Evolutionary conservation across 1,140 invertebrate species (phyloP).

Genomic region (Nymphalis io): DNA sequence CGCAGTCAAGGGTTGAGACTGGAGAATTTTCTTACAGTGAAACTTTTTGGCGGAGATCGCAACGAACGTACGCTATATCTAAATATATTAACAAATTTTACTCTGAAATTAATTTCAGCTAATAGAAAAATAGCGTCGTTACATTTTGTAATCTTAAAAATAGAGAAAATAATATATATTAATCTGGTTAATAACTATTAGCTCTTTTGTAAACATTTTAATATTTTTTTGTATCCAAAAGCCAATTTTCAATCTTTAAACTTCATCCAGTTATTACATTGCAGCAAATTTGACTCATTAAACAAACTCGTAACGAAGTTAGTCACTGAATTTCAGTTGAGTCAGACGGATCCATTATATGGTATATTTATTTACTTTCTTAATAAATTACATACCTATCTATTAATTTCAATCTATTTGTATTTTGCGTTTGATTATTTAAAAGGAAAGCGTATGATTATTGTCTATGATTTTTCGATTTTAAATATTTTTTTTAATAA

Average conservation of each 20-base stretch:
- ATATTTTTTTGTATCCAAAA: not conserved
- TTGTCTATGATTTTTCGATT: too few species aligned
- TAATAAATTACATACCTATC: not conserved
- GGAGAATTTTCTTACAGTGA: conserved; percentile 38
- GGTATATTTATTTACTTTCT: conserved; percentile 44
- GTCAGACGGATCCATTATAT: conserved; percentile 47
- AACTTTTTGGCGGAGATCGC: conserved; percentile 27
- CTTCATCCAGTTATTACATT: conserved; percentile 43
- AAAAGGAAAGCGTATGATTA: too few species aligned
- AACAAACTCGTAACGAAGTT: conserved; percentile 39
- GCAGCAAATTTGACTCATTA: conserved; percentile 50
- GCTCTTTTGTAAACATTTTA: not conserved
- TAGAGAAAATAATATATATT: not conserved
- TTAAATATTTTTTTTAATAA: too few species aligned
- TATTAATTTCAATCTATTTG: not conserved
- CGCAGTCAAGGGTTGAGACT: conserved; percentile 55
- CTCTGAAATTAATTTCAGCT: not conserved
- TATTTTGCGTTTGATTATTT: not conserved
- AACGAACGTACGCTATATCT: conserved; percentile 7
- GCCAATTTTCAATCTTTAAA: conserved; percentile 8
- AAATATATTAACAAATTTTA: too few species aligned
- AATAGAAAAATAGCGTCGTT: not conserved
- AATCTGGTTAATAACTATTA: not conserved
- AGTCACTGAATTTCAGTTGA: conserved; percentile 67
- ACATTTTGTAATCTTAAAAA: too few species aligned